phyloP scores from a whole-genome alignment of 1,140 invertebrate genomes.

The Aphaenogaster rudis region DNA sequence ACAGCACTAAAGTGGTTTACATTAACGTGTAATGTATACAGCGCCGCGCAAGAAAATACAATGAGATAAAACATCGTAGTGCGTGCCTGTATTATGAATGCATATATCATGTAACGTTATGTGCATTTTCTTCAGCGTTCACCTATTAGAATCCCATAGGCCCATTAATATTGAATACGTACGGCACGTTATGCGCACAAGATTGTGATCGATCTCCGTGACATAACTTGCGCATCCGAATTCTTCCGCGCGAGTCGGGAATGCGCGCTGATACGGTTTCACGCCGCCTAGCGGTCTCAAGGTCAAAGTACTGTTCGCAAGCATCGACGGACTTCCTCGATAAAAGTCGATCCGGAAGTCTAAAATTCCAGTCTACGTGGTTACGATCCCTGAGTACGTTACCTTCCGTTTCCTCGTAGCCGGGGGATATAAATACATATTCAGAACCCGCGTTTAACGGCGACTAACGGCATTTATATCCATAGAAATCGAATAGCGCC shows the following conservation, averaged over 20 bases:
- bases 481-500: constrained; percentile 59
- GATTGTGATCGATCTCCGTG: background rate
- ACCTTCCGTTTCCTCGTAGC: constrained; percentile 64
- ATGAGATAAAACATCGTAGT: constrained; percentile 50
- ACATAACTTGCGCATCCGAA: background rate
- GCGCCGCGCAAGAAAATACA: constrained; percentile 51
- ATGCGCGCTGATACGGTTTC: constrained; percentile 45
- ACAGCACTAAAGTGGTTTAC: constrained; percentile 61
- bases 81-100: constrained; percentile 43
- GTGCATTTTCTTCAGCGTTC: constrained; percentile 18
- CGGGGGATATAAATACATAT: constrained; percentile 64
- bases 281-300: constrained; percentile 46
- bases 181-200: too few relatives aligned
- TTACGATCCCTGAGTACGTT: constrained; percentile 48
- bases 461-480: constrained; percentile 62
- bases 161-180: constrained; percentile 47
- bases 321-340: constrained; percentile 45
- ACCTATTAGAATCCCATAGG: constrained; percentile 19
- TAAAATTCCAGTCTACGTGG: constrained; percentile 61
- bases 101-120: constrained; percentile 51
- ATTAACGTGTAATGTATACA: constrained; percentile 62
- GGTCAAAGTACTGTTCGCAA: constrained; percentile 60
- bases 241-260: constrained; percentile 14
- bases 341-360: constrained; percentile 62
- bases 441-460: constrained; percentile 63